phyloP scores from a whole-genome alignment of 53 echinoderm and acorn worm species.

The Mesocentrotus franciscanus region DNA sequence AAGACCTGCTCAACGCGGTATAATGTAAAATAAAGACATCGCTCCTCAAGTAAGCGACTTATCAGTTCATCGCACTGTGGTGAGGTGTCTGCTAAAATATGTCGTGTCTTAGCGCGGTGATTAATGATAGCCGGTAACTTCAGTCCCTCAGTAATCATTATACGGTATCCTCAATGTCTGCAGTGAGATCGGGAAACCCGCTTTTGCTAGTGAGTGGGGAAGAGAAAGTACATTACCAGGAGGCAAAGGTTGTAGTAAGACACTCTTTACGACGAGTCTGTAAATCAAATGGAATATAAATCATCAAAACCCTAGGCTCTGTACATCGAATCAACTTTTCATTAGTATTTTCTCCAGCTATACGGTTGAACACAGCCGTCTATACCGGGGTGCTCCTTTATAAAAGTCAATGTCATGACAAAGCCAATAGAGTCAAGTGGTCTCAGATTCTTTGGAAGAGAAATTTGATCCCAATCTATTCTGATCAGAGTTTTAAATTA shows the following conservation, averaged over 20 bases:
- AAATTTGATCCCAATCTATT: neutral
- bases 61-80: constrained; percentile 66
- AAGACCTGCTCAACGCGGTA: constrained; percentile 25
- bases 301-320: constrained; percentile 29
- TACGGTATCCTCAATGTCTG: constrained; percentile 60
- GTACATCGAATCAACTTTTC: neutral
- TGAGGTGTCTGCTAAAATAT: constrained; percentile 53
- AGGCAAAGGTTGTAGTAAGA: constrained; percentile 41
- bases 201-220: constrained; percentile 51
- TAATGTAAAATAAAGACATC: constrained; percentile 64
- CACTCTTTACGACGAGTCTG: constrained; percentile 17
- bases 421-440: constrained; percentile 7
- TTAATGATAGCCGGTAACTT: constrained; percentile 69
- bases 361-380: constrained; percentile 1
- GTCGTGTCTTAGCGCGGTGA: constrained; percentile 52
- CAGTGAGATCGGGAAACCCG: constrained; percentile 38
- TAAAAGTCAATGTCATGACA: constrained; percentile 21
- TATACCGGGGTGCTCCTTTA: neutral
- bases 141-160: constrained; percentile 65
- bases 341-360: constrained; percentile 54
- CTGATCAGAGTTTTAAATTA: neutral
- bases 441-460: neutral
- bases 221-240: constrained; percentile 49
- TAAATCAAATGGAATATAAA: constrained; percentile 63
- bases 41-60: constrained; percentile 53